Conservation (phyloP, 2,888 invertebrate species). For the Tricholauxania praeusta region DNA sequence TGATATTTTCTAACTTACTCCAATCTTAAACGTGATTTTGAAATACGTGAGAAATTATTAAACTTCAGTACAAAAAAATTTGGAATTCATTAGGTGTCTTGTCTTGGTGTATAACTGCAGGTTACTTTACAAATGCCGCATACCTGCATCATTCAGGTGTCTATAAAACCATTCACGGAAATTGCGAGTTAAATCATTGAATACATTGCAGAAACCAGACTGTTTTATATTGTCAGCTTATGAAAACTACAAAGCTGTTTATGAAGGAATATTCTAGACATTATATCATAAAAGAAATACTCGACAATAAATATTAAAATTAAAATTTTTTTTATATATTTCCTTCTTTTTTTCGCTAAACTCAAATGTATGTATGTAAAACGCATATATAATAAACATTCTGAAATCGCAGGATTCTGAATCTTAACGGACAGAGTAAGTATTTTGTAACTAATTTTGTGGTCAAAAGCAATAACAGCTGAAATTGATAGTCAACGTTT, state of each 20-base stretch:
- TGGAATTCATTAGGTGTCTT: slow-evolving; percentile 76
- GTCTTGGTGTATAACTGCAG: slow-evolving; percentile 82
- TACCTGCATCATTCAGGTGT: slow-evolving; percentile 81
- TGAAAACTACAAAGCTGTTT: slow-evolving; percentile 83
- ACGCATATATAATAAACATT: too few relatives aligned
- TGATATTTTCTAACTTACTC: slow-evolving; percentile 89
- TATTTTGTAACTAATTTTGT: too few relatives aligned
- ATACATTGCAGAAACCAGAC: slow-evolving; percentile 79
- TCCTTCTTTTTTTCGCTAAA: too few relatives aligned
- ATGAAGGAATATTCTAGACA: slow-evolving; percentile 96
- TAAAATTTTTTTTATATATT: too few relatives aligned
- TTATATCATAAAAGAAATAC: slow-evolving; percentile 79
- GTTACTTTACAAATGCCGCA: slow-evolving; percentile 93
- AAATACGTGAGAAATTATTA: slow-evolving; percentile 78
- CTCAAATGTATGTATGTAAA: too few relatives aligned
- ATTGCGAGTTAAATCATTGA: slow-evolving; percentile 80
- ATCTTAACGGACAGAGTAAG: too few relatives aligned
- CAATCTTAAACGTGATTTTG: slow-evolving; percentile 84
- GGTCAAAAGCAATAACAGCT: too few relatives aligned
- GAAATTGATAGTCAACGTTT: too few relatives aligned
- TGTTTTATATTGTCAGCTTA: slow-evolving; percentile 89
- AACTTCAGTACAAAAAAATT: slow-evolving; percentile 75
- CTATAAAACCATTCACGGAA: slow-evolving; percentile 85
- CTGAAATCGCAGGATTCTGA: too few relatives aligned
- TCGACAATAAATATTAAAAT: neutral